Conservation (phyloP, 2,797 vertebrate genomes). For the Phoebastria nigripes region DNA sequence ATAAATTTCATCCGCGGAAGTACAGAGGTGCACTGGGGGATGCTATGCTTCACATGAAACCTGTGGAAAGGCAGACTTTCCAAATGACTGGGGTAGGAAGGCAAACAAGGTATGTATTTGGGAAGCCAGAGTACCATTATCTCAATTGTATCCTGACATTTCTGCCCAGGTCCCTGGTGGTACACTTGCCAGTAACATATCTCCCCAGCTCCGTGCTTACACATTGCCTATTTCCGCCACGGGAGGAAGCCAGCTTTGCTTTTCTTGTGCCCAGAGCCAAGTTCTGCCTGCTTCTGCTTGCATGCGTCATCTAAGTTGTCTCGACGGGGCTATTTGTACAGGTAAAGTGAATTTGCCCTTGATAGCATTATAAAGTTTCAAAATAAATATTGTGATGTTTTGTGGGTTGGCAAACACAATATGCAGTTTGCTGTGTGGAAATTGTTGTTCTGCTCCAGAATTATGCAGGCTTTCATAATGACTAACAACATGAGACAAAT, state of each 20-base stretch:
- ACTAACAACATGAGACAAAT: neutral
- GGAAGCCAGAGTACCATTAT: neutral
- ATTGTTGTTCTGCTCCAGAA: conserved; percentile 22
- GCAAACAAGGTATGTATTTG: fast-evolving
- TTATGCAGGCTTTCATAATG: conserved; percentile 2
- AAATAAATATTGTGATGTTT: conserved; percentile 31
- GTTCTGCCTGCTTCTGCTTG: neutral
- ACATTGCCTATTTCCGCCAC: neutral
- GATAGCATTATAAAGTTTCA: conserved; percentile 19
- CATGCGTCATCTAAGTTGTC: neutral
- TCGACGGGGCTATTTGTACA: neutral
- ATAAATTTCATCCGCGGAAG: neutral
- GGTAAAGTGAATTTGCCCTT: conserved; percentile 28
- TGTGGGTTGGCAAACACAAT: neutral
- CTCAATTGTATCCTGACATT: neutral
- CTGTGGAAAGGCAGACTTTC: neutral
- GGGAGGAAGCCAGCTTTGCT: neutral
- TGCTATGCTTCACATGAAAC: neutral
- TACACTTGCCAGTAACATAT: fast-evolving
- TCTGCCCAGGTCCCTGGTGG: neutral
- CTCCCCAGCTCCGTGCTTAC: neutral
- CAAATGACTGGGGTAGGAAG: neutral
- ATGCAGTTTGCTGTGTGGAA: conserved; percentile 19
- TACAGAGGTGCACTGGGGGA: neutral
- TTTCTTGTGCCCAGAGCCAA: neutral